Conservation (phyloP, 2,888 invertebrate species). For the Tenthredo amoena region DNA sequence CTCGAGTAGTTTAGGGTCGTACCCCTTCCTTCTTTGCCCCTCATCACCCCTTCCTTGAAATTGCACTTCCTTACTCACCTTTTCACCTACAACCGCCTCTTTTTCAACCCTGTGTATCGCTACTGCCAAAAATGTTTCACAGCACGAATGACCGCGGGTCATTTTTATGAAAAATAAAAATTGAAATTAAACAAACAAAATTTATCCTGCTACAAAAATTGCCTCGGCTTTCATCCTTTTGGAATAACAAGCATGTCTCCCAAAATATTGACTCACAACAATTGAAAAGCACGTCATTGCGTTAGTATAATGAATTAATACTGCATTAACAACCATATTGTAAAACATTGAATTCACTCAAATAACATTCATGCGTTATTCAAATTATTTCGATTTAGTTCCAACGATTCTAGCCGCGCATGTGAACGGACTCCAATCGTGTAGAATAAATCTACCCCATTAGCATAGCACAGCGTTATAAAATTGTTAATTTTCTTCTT, state of each 20-base stretch:
- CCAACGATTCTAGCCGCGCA: neutral
- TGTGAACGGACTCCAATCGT: neutral
- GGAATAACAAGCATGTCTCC: neutral
- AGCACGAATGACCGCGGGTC: neutral
- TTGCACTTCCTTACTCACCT: neutral
- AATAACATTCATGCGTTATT: constrained; percentile 7
- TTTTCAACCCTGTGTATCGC: constrained; percentile 15
- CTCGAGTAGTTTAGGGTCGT: constrained; percentile 48
- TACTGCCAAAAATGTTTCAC: neutral
- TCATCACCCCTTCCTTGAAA: neutral
- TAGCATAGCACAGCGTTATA: neutral
- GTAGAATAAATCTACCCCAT: neutral
- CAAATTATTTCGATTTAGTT: constrained; percentile 1
- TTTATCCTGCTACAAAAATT: neutral
- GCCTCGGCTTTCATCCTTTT: neutral
- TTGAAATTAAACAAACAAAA: neutral
- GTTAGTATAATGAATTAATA: neutral
- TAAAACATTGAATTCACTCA: constrained; percentile 17
- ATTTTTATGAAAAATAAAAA: neutral
- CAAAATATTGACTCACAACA: constrained; percentile 8
- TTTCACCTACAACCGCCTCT: neutral
- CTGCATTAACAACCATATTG: neutral
- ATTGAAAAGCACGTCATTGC: neutral
- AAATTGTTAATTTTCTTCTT: neutral
- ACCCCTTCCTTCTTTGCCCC: constrained; percentile 14